Percentiles rank a stretch among this genome's conserved stretches.
These are phyloP conservation scores for Drosophila nasuta DNA, from an alignment of 1,140 invertebrate genomes.

Conservation along the genomic window DNA sequence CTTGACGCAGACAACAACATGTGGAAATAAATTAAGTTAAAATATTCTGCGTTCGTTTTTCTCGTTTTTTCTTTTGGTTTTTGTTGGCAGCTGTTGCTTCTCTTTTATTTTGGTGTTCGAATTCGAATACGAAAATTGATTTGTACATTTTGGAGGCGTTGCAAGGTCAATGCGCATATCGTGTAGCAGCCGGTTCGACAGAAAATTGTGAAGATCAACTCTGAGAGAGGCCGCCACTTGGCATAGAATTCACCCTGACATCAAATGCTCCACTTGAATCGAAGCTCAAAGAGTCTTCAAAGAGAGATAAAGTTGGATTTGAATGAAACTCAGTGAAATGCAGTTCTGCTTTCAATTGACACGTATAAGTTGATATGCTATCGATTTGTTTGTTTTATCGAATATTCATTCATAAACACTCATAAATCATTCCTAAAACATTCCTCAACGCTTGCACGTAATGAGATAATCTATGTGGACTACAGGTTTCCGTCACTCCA, in stretches of 20 bases:
- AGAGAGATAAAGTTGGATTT: neutral
- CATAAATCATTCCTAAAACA: constrained; percentile 28
- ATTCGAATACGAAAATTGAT: constrained; percentile 56
- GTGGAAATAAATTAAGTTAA: constrained; percentile 80
- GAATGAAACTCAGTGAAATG: neutral
- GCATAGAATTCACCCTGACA: constrained; percentile 23
- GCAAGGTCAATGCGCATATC: constrained; percentile 69
- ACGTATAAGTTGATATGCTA: constrained; percentile 45
- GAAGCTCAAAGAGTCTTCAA: neutral
- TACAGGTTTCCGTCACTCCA: neutral
- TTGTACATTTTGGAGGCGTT: constrained; percentile 68
- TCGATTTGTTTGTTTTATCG: constrained; percentile 25
- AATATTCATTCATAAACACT: constrained; percentile 38
- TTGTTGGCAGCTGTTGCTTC: constrained; percentile 51
- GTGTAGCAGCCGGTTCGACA: constrained; percentile 41
- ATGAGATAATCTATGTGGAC: neutral
- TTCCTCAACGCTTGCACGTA: constrained; percentile 37
- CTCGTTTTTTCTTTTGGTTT: constrained; percentile 46
- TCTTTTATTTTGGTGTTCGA: constrained; percentile 20
- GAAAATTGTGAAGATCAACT: constrained; percentile 10
- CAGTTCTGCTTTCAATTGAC: constrained; percentile 45
- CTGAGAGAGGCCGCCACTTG: neutral
- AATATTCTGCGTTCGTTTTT: constrained; percentile 79
- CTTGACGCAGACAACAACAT: constrained; percentile 26
- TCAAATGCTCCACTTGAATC: constrained; percentile 4